Percentiles rank a stretch among this genome's conserved stretches.
These are phyloP conservation scores for Molossus alvarezi DNA, from an alignment of 2,797 vertebrate species.

Conservation along the genomic window DNA sequence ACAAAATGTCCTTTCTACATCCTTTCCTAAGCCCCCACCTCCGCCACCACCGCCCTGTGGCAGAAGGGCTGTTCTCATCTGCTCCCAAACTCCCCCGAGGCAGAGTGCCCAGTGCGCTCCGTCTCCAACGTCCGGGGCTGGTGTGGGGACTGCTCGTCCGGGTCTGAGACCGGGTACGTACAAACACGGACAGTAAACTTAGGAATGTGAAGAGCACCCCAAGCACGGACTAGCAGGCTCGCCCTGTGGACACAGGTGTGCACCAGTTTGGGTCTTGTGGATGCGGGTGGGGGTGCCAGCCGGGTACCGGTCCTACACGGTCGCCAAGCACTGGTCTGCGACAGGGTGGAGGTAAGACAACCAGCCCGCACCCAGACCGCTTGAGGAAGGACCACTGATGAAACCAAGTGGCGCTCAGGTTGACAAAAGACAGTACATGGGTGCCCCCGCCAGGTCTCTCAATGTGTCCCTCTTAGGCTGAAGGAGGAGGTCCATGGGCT, in stretches of 20 bases:
- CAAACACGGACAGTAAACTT: neutral
- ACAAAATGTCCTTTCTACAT: no score
- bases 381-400: neutral
- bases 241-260: no score
- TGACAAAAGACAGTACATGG: neutral
- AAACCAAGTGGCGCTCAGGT: neutral
- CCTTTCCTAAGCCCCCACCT: no score
- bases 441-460: neutral
- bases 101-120: no score
- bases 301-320: accelerated
- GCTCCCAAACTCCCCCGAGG: neutral
- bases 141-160: neutral
- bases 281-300: neutral
- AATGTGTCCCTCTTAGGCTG: neutral
- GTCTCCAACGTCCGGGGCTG: neutral
- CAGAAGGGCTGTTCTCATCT: neutral
- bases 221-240: neutral
- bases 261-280: neutral
- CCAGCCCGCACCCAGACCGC: neutral
- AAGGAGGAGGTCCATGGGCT: neutral
- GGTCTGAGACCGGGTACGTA: neutral
- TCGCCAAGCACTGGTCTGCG: neutral
- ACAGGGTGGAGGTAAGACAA: neutral
- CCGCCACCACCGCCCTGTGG: neutral
- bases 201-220: neutral